Evolutionary conservation across 1,140 invertebrate species (phyloP).

Genomic region (Heliconius hewitsoni): DNA sequence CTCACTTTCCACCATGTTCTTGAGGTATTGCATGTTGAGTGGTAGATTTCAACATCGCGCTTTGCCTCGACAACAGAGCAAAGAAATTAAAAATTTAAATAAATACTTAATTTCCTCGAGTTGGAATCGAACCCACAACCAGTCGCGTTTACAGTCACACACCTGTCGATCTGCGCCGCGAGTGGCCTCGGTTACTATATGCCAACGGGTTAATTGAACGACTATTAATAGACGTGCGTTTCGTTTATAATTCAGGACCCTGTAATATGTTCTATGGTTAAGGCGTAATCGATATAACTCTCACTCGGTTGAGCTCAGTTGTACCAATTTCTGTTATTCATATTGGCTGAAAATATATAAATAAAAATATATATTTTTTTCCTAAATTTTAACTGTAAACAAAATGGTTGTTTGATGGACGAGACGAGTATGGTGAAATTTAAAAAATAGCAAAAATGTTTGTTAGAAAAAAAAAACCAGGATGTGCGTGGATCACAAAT

Average conservation of each 20-base stretch:
- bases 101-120: too few species aligned
- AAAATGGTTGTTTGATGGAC: neutral
- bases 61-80: too few species aligned
- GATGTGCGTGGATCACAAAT: neutral
- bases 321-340: neutral
- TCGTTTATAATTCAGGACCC: neutral
- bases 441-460: neutral
- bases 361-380: neutral
- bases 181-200: neutral
- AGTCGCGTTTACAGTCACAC: too few species aligned
- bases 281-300: neutral
- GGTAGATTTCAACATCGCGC: too few species aligned
- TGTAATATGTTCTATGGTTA: neutral
- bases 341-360: neutral
- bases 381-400: neutral
- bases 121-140: too few species aligned
- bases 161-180: too few species aligned
- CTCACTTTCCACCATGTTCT: too few species aligned
- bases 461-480: neutral
- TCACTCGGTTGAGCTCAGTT: neutral
- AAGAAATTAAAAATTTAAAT: too few species aligned
- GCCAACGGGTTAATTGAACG: neutral
- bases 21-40: too few species aligned
- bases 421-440: neutral
- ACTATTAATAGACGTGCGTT: neutral